These are phyloP conservation scores for Ischnus inquisitorius DNA, from an alignment of 2,888 invertebrate species.

Conservation along the genomic window DNA sequence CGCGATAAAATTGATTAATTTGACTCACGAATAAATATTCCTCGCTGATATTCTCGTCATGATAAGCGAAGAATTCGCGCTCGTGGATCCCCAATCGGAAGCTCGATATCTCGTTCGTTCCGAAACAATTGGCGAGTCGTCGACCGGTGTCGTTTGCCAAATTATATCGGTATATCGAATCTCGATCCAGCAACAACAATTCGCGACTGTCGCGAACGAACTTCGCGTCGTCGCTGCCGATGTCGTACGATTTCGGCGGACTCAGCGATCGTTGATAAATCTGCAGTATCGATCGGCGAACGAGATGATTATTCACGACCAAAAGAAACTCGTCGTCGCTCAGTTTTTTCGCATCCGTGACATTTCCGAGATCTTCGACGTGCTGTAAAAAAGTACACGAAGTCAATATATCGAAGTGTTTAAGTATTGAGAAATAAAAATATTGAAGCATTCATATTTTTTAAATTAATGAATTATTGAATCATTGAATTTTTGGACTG, in stretches of 20 bases:
- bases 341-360: conserved; percentile 70
- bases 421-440: neutral
- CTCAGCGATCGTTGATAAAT: conserved; percentile 56
- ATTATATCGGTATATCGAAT: conserved; percentile 65
- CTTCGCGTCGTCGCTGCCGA: conserved; percentile 60
- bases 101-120: conserved; percentile 64
- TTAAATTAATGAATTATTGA: neutral
- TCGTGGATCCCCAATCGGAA: conserved; percentile 75
- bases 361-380: conserved; percentile 74
- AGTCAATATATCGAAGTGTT: conserved; percentile 4
- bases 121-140: conserved; percentile 37
- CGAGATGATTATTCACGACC: conserved; percentile 63
- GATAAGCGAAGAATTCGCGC: conserved; percentile 74
- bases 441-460: neutral
- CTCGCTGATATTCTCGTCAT: conserved; percentile 72
- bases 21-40: conserved; percentile 78
- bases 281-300: conserved; percentile 69
- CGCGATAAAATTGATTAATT: neutral
- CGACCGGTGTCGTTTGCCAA: conserved; percentile 32
- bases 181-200: conserved; percentile 62
- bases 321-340: conserved; percentile 70
- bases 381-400: conserved; percentile 68
- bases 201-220: conserved; percentile 68
- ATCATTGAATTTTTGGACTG: neutral
- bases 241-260: conserved; percentile 30